These are phyloP conservation scores for Drosophila quasianomalipes DNA, from an alignment of 2,888 invertebrate genomes.

Conservation along the genomic window DNA sequence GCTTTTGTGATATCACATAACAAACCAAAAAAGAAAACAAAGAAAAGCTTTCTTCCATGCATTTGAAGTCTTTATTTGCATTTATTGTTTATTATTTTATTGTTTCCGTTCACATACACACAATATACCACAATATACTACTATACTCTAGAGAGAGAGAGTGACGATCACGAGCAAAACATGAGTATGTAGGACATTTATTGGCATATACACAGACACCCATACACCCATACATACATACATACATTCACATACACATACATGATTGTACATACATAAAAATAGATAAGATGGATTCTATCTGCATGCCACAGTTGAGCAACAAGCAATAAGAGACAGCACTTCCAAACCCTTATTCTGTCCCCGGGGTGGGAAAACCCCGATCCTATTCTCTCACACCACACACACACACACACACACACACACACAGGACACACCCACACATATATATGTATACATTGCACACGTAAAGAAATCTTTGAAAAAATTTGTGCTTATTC, in stretches of 20 bases:
- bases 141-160: background rate
- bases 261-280: background rate
- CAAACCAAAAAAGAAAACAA: conserved; percentile 13
- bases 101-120: background rate
- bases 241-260: background rate
- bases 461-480: conserved; percentile 36
- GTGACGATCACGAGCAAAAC: background rate
- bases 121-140: background rate
- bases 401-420: background rate
- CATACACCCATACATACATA: background rate
- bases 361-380: too few species aligned
- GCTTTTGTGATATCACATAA: conserved; percentile 48
- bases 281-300: background rate
- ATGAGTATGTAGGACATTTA: conserved; percentile 3
- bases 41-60: conserved; percentile 1
- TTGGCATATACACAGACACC: conserved; percentile 5
- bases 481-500: conserved; percentile 39
- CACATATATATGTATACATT: conserved; percentile 9
- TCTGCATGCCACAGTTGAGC: conserved; percentile 7
- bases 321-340: conserved; percentile 1
- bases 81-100: background rate
- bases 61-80: background rate
- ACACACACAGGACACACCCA: background rate
- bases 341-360: background rate
- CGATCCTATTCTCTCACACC: background rate